phyloP scores from a whole-genome alignment of 1,140 invertebrate genomes.

The Rhopalosiphum maidis region DNA sequence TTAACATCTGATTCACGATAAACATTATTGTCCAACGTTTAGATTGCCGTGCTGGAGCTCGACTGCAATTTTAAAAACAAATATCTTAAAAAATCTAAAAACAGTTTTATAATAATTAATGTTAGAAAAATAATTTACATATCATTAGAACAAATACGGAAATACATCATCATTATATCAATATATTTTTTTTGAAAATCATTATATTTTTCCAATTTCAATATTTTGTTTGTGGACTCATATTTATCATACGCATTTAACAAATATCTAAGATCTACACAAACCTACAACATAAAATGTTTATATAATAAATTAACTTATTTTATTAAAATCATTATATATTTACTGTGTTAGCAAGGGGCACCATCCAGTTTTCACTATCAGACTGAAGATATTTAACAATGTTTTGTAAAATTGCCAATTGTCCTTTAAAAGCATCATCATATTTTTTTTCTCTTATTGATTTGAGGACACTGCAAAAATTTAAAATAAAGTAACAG shows the following conservation, averaged over 20 bases:
- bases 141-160: slow-evolving; percentile 94
- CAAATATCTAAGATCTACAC: slow-evolving; percentile 85
- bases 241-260: slow-evolving; percentile 75
- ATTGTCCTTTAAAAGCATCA: slow-evolving; percentile 82
- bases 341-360: slow-evolving; percentile 79
- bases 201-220: slow-evolving; percentile 69
- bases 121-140: slow-evolving; percentile 67
- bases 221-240: slow-evolving; percentile 64
- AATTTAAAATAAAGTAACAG: slow-evolving; percentile 18
- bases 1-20: slow-evolving; percentile 95
- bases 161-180: slow-evolving; percentile 91
- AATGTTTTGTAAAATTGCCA: slow-evolving; percentile 77
- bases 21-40: slow-evolving; percentile 96
- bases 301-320: background rate
- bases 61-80: slow-evolving; percentile 63
- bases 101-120: background rate
- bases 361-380: slow-evolving; percentile 95
- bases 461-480: slow-evolving; percentile 71
- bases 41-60: slow-evolving; percentile 84
- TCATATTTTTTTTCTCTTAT: slow-evolving; percentile 73
- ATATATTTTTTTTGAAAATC: slow-evolving; percentile 92
- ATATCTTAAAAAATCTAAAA: background rate
- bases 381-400: slow-evolving; percentile 88
- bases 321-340: background rate
- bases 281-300: slow-evolving; percentile 64